Evolutionary conservation across 2,797 vertebrate genomes (phyloP), one percentile per base, ranked within the genome.

Genomic region (Ctenopoma multispine): DNA sequence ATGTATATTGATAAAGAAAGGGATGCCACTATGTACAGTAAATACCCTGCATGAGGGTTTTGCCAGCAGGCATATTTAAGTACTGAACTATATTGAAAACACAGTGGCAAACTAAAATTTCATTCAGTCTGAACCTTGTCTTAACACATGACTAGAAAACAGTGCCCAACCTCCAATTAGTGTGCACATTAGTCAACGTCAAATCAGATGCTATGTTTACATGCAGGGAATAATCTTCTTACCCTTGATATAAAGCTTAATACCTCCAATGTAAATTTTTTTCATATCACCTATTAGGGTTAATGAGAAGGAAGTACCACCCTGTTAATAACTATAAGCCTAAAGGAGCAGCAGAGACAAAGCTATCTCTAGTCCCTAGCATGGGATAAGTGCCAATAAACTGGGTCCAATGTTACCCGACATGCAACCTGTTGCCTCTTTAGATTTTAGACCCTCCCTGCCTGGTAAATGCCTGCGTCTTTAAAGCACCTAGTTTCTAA

Each of bases 21-120:
- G 56, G 75, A 90, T 77, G 79, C 43, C 65, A 66, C 66, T 78
- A 63, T 92, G 91, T 86, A 85, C 60, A 86, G 67, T 89, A 86
- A 90, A 87, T 83, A 89, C 68, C 53, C 72, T 76, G 82, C 86
- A 87, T 80, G 72, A 82, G 69, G 79, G 44, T 80, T 82, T 76
- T 77, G 64, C 59, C 51, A 74, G 76, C 56, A 81, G 77, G 48
- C 21, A 70, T 49, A 59, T 85, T 62, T 64, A 58, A 66, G 54
- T 65, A 18, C 34, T 62, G 29, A 77, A 67, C 21, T 49, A 38
- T 50, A 62, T 51, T 53, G 36, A 67, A 75, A 78, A 66, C 63
- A 81, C 55, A 57, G 47, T 77, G 80, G 20, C 62, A 79, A 77
- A 65, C 63, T 53, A 50, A 69, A 72, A 14, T 69, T 72, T 83